These are phyloP conservation scores for Holotrichia oblita DNA, from an alignment of 1,140 invertebrate genomes.

Conservation along the genomic window DNA sequence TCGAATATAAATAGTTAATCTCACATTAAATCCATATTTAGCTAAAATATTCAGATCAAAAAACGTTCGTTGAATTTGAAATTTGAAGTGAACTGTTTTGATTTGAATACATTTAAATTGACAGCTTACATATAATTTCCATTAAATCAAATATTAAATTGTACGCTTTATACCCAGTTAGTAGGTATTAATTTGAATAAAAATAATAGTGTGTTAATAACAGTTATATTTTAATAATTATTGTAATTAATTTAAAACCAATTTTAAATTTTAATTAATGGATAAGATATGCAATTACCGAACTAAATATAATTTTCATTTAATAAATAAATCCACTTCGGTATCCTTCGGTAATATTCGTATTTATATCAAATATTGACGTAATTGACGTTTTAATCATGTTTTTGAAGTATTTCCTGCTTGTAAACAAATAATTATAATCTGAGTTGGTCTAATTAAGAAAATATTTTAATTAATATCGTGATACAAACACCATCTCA, in stretches of 20 bases:
- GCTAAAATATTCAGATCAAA: background rate
- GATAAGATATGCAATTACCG: too few species aligned
- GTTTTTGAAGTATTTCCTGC: constrained; percentile 6
- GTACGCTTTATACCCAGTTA: too few species aligned
- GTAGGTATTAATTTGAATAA: too few species aligned
- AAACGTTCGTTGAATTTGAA: too few species aligned
- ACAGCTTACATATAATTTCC: background rate
- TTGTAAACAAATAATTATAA: constrained; percentile 28
- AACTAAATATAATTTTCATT: too few species aligned
- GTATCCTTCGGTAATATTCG: background rate
- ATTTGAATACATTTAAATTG: background rate
- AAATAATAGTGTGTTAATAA: too few species aligned
- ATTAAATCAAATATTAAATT: background rate
- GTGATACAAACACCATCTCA: background rate
- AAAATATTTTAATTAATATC: background rate
- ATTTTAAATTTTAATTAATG: too few species aligned
- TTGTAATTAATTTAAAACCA: too few species aligned
- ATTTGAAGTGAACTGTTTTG: background rate
- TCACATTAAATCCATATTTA: background rate
- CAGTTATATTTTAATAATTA: too few species aligned
- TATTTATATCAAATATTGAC: background rate
- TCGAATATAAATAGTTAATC: background rate
- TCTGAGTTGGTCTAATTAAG: background rate
- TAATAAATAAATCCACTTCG: too few species aligned
- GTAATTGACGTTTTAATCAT: background rate